Percentiles rank a stretch among this genome's conserved stretches.
These are phyloP conservation scores for Pseudotriccus pelzelni DNA, from an alignment of 2,797 vertebrate genomes.

Conservation along the genomic window DNA sequence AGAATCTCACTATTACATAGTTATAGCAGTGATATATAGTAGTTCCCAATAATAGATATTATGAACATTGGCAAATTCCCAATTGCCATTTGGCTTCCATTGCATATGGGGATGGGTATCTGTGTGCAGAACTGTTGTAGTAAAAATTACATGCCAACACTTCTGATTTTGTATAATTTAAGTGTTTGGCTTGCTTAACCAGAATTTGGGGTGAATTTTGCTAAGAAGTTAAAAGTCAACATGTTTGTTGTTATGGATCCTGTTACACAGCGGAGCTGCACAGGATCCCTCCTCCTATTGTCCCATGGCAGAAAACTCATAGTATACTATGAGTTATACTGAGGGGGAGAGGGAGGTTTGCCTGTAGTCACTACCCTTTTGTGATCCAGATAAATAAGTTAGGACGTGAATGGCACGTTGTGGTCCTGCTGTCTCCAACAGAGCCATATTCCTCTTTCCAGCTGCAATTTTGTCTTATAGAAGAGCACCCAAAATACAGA, in stretches of 20 bases:
- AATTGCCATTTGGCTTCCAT: not conserved
- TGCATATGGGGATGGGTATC: fast-evolving
- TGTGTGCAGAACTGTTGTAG: not conserved
- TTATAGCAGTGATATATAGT: not conserved
- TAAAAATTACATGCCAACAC: not conserved
- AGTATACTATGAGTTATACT: fast-evolving
- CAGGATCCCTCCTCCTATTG: not conserved
- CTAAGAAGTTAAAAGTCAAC: not conserved
- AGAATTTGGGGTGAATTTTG: not conserved
- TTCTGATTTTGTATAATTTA: not conserved
- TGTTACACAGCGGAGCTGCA: fast-evolving
- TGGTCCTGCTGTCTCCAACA: not conserved
- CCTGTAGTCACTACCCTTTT: not conserved
- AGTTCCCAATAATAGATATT: not conserved
- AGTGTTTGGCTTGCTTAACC: not conserved
- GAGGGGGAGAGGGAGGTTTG: not conserved
- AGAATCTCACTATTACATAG: not conserved
- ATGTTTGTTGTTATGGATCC: not conserved
- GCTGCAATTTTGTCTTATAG: not conserved
- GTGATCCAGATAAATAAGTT: not conserved
- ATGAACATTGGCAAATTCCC: not conserved
- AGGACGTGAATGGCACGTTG: not conserved
- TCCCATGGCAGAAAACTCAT: not conserved
- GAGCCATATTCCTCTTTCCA: not conserved
- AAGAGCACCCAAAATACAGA: not conserved